Conservation (phyloP, 2,888 invertebrate species). For the Syrphus vitripennis region DNA sequence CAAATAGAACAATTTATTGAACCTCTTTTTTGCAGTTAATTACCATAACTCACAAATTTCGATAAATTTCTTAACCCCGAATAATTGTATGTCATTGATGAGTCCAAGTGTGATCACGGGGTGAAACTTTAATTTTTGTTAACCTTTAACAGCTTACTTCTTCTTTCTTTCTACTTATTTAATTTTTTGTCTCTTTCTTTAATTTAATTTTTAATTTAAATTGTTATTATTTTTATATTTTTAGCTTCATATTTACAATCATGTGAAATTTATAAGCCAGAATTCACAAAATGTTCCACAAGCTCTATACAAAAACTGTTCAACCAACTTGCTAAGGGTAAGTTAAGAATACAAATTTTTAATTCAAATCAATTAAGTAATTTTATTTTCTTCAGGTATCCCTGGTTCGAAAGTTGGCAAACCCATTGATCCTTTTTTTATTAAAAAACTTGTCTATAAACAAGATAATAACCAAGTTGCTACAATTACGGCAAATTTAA, state of each 20-base stretch:
- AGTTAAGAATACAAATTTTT: neutral
- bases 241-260: conserved; percentile 86
- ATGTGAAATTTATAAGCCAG: conserved; percentile 84
- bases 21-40: too few relatives aligned
- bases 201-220: too few relatives aligned
- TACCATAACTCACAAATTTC: too few relatives aligned
- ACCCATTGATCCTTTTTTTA: conserved; percentile 85
- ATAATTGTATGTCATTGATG: too few relatives aligned
- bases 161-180: too few relatives aligned
- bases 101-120: too few relatives aligned
- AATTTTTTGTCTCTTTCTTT: too few relatives aligned
- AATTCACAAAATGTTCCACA: conserved; percentile 86
- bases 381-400: conserved; percentile 71
- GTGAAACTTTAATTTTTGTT: too few relatives aligned
- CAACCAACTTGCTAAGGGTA: conserved; percentile 82
- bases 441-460: conserved; percentile 85
- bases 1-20: too few relatives aligned
- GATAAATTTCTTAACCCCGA: too few relatives aligned
- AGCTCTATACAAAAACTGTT: conserved; percentile 83
- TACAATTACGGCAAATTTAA: conserved; percentile 86
- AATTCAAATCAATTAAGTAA: neutral
- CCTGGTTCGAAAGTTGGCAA: conserved; percentile 81
- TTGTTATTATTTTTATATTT: conserved; percentile 9
- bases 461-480: conserved; percentile 88
- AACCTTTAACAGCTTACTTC: too few relatives aligned